Conservation (phyloP, 2,113 vertebrate species). For the Pseudopipra pipra region DNA sequence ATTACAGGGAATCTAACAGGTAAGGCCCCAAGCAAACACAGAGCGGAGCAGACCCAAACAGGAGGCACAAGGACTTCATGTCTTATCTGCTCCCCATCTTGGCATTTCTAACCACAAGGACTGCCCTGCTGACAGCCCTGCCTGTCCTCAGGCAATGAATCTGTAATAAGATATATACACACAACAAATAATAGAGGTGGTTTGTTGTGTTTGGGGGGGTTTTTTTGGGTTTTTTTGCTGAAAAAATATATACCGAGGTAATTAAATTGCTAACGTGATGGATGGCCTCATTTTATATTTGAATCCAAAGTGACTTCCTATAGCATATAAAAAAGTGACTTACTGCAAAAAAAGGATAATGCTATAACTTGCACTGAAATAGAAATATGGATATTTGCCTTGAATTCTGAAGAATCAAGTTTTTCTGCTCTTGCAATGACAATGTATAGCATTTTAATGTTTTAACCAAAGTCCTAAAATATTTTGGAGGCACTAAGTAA, state of each 20-base stretch:
- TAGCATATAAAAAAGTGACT: slow-evolving; percentile 63
- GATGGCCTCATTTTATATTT: slow-evolving; percentile 87
- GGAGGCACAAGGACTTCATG: slow-evolving; percentile 63
- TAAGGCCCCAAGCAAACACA: slow-evolving; percentile 76
- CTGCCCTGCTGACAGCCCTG: slow-evolving; percentile 71
- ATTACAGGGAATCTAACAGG: slow-evolving; percentile 78
- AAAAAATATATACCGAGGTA: slow-evolving; percentile 90
- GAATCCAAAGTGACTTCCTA: slow-evolving; percentile 80
- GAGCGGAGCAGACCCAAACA: slow-evolving; percentile 11
- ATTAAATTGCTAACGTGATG: slow-evolving; percentile 97
- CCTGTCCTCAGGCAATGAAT: slow-evolving; percentile 80
- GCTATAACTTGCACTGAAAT: slow-evolving; percentile 33
- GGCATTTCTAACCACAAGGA: slow-evolving; percentile 69
- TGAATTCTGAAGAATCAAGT: slow-evolving; percentile 25
- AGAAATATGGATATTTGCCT: slow-evolving; percentile 48
- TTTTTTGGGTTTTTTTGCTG: slow-evolving; percentile 44
- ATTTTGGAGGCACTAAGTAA: not conserved
- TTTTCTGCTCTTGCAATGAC: not conserved
- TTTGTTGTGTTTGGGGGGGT: slow-evolving; percentile 27
- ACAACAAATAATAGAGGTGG: slow-evolving; percentile 79
- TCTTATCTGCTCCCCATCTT: slow-evolving; percentile 76
- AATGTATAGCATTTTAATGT: not conserved
- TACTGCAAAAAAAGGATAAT: slow-evolving; percentile 45
- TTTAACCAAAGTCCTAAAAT: not conserved
- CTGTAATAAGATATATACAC: slow-evolving; percentile 85